Conservation (phyloP, 2,888 invertebrate species). For the Melanostoma scalare region DNA sequence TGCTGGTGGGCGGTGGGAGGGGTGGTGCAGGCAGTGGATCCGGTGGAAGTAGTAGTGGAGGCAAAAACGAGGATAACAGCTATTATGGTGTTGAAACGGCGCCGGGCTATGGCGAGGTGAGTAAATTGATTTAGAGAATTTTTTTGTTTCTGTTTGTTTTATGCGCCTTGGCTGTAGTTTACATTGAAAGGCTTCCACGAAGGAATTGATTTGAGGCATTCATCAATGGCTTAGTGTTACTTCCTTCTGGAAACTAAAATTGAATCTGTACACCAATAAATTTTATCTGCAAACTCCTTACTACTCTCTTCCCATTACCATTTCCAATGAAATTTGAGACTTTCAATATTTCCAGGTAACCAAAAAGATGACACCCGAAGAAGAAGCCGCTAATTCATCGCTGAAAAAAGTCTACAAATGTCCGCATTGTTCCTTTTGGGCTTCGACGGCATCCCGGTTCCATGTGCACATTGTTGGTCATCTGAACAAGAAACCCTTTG, state of each 20-base stretch:
- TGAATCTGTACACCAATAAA: too few species aligned
- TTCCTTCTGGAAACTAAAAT: too few species aligned
- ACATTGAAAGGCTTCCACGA: background rate
- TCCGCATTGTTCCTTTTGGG: constrained; percentile 96
- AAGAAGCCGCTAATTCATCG: constrained; percentile 86
- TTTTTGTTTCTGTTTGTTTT: constrained; percentile 10
- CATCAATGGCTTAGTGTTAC: too few species aligned
- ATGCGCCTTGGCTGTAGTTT: background rate
- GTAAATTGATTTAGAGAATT: constrained; percentile 64
- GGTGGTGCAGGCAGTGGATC: constrained; percentile 43
- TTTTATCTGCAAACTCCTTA: background rate
- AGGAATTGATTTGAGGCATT: background rate
- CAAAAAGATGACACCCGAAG: constrained; percentile 86
- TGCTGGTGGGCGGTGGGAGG: constrained; percentile 50
- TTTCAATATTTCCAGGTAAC: constrained; percentile 82
- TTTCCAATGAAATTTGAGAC: constrained; percentile 81
- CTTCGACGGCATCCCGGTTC: constrained; percentile 95
- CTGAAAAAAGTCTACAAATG: constrained; percentile 94
- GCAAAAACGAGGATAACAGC: constrained; percentile 80
- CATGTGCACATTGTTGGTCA: constrained; percentile 97
- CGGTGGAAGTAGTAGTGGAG: constrained; percentile 62
- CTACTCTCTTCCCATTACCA: constrained; percentile 64
- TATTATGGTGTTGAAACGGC: constrained; percentile 83
- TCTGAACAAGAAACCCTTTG: constrained; percentile 95
- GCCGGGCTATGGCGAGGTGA: constrained; percentile 83